Evolutionary conservation across 2,113 vertebrate genomes (phyloP).

Genomic region (Numida meleagris): DNA sequence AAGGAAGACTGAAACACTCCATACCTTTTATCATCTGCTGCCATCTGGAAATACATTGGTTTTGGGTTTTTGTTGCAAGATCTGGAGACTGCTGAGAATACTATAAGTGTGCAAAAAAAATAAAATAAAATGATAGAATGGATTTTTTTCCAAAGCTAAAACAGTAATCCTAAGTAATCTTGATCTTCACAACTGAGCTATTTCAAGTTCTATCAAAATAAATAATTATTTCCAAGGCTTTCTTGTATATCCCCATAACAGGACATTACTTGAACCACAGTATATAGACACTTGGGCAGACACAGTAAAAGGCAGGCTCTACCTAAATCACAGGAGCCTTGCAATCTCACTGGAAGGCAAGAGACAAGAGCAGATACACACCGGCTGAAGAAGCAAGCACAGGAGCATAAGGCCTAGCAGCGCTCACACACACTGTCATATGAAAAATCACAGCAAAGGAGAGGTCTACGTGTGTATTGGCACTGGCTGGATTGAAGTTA

Average conservation of each 20-base stretch:
- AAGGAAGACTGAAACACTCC: background rate
- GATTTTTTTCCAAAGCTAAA: background rate
- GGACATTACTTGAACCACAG: background rate
- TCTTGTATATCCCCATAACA: background rate
- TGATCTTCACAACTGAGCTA: background rate
- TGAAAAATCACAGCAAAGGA: background rate
- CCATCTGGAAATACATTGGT: conserved; percentile 38
- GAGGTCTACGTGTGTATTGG: background rate
- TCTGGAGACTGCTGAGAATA: background rate
- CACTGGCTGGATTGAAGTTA: background rate
- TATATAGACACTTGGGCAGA: background rate
- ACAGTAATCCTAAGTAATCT: background rate
- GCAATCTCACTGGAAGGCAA: background rate
- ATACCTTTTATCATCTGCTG: conserved; percentile 15
- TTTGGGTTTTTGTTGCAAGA: background rate
- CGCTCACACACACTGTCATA: too few relatives aligned
- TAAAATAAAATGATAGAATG: background rate
- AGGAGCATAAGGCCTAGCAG: background rate
- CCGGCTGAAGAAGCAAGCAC: background rate
- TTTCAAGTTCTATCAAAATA: background rate
- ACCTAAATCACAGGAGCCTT: background rate
- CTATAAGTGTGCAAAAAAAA: background rate
- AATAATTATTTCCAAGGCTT: background rate
- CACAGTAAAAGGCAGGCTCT: background rate
- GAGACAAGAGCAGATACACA: background rate